phyloP scores from a whole-genome alignment of 2,888 invertebrate species.

The Tribolium freemani region DNA sequence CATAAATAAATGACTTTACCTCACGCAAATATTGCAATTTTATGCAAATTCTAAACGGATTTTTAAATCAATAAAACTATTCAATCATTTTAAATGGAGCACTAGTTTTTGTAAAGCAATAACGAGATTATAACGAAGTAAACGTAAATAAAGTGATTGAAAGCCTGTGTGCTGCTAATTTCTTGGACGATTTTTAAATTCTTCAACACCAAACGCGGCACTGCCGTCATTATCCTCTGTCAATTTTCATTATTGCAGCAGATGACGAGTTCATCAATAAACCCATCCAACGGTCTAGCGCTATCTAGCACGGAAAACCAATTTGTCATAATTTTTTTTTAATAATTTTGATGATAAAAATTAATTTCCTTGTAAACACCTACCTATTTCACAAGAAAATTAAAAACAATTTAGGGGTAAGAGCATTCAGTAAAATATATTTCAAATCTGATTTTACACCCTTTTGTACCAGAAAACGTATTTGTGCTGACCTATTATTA shows the following conservation, averaged over 20 bases:
- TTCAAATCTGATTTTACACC: no score
- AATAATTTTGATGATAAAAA: no score
- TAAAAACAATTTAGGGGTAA: no score
- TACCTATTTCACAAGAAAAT: no score
- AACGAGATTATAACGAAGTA: conserved; percentile 48
- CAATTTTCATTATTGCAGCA: conserved; percentile 51
- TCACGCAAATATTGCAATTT: conserved; percentile 60
- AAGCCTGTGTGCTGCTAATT: conserved; percentile 44
- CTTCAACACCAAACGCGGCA: conserved; percentile 10
- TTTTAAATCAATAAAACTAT: conserved; percentile 47
- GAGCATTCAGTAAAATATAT: no score
- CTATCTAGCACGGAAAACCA: not conserved
- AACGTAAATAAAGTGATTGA: conserved; percentile 51
- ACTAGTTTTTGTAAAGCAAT: conserved; percentile 45
- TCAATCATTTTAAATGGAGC: conserved; percentile 54
- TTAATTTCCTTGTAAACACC: no score
- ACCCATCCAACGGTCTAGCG: not conserved
- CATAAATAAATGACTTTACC: conserved; percentile 57
- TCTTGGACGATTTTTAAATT: conserved; percentile 36
- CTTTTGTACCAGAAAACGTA: no score
- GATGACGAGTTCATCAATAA: conserved; percentile 37
- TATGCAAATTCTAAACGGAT: conserved; percentile 53
- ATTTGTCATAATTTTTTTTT: no score
- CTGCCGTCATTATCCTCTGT: conserved; percentile 49
- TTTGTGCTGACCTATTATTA: no score